A percentile compares a stretch with the other conserved stretches of the same genome.
Evolutionary conservation across 2,888 invertebrate species (phyloP).

Genomic region (Nipponacmea schrenckii): DNA sequence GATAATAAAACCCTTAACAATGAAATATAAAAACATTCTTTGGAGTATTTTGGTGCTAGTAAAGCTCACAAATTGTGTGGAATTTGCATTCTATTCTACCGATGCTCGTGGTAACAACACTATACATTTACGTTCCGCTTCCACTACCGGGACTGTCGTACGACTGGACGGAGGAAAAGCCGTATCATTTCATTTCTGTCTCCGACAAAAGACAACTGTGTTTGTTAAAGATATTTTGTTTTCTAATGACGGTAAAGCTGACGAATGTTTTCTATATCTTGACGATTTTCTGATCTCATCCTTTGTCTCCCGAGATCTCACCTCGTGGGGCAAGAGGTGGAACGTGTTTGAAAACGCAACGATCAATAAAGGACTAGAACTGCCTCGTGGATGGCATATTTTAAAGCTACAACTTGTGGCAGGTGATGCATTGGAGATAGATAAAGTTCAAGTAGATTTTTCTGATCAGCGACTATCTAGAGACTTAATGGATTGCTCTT

Average conservation of each 20-base stretch:
- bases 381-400: neutral
- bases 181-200: constrained; percentile 9
- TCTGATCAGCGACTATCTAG: constrained; percentile 26
- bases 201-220: constrained; percentile 14
- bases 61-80: neutral
- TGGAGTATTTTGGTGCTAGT: too few species aligned
- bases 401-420: constrained; percentile 13
- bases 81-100: neutral
- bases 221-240: constrained; percentile 17
- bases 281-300: neutral
- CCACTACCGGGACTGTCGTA: neutral
- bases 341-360: neutral
- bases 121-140: constrained; percentile 7
- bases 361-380: neutral
- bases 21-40: too few species aligned
- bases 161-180: neutral
- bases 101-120: constrained; percentile 10
- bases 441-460: constrained; percentile 32
- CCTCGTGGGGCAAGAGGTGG: neutral
- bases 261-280: constrained; percentile 13
- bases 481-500: constrained; percentile 36
- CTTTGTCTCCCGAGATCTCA: neutral
- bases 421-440: constrained; percentile 45
- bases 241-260: constrained; percentile 26
- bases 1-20: too few species aligned